Evolutionary conservation across 2,797 vertebrate genomes (phyloP).

Genomic region (Micromesistius poutassou): DNA sequence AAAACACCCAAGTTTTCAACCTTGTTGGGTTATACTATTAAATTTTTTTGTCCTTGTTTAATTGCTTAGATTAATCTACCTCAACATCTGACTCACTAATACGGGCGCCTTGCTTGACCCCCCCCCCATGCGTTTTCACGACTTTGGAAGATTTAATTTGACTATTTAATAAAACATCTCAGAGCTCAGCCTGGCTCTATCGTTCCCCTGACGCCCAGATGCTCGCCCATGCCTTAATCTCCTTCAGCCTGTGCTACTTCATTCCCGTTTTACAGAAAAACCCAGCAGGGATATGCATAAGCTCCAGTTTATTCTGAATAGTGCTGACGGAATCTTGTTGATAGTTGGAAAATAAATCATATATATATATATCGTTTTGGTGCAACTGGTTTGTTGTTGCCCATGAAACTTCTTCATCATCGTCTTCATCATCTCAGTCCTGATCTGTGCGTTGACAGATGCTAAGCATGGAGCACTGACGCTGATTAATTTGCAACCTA

Average conservation of each 20-base stretch:
- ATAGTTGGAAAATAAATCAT: neutral
- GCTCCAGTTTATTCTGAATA: neutral
- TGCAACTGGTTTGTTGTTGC: too few species aligned
- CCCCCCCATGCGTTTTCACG: neutral
- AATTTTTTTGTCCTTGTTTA: neutral
- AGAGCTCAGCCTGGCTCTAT: neutral
- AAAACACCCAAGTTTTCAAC: neutral
- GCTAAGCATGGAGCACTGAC: too few species aligned
- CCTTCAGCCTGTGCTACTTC: neutral
- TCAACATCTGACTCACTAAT: neutral
- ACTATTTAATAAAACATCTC: neutral
- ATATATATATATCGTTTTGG: too few species aligned
- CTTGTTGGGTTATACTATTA: neutral
- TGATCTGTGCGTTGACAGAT: too few species aligned
- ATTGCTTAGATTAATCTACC: neutral
- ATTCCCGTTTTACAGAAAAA: neutral
- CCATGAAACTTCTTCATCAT: too few species aligned
- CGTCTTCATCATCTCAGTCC: too few species aligned
- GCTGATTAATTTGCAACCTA: too few species aligned
- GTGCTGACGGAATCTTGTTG: neutral
- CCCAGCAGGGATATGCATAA: constrained; percentile 1
- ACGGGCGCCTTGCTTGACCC: neutral
- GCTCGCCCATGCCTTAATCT: neutral
- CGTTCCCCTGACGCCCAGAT: neutral
- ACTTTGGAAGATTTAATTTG: neutral